Evolutionary conservation across 2,113 vertebrate genomes (phyloP).

Genomic region (Pomatostomus ruficeps): DNA sequence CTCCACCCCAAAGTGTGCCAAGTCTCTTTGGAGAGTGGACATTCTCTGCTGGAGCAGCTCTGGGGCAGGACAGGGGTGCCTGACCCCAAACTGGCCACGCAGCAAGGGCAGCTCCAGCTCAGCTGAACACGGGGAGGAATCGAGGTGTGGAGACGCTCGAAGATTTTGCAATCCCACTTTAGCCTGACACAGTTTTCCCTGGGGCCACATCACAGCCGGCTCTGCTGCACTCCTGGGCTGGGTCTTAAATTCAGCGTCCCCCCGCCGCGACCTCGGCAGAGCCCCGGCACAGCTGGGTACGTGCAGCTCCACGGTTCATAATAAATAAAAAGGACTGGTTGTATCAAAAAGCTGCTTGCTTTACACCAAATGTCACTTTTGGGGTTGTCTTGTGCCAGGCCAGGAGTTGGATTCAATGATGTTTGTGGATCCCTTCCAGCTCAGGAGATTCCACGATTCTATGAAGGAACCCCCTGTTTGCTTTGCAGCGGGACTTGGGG

Average conservation of each 20-base stretch:
- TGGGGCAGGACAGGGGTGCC: background rate
- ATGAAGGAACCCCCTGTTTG: background rate
- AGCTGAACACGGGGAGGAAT: background rate
- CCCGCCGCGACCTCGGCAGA: rapidly evolving
- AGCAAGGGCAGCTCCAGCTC: background rate
- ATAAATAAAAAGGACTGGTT: background rate
- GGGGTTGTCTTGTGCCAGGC: background rate
- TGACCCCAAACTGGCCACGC: background rate
- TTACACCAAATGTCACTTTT: background rate
- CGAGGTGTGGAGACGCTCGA: rapidly evolving
- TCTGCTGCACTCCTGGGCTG: background rate
- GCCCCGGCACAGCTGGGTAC: rapidly evolving
- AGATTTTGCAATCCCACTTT: background rate
- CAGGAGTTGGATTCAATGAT: rapidly evolving
- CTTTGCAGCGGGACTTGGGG: background rate
- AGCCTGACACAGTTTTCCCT: background rate
- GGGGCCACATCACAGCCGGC: background rate
- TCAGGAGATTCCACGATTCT: background rate
- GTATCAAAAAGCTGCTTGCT: background rate
- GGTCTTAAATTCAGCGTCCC: background rate
- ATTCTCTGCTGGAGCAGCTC: background rate
- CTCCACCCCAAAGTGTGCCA: background rate
- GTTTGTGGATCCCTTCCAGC: background rate
- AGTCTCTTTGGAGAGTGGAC: background rate
- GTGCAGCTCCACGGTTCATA: rapidly evolving